Conservation (phyloP, 2,113 vertebrate genomes). For the Macrotis lagotis region DNA sequence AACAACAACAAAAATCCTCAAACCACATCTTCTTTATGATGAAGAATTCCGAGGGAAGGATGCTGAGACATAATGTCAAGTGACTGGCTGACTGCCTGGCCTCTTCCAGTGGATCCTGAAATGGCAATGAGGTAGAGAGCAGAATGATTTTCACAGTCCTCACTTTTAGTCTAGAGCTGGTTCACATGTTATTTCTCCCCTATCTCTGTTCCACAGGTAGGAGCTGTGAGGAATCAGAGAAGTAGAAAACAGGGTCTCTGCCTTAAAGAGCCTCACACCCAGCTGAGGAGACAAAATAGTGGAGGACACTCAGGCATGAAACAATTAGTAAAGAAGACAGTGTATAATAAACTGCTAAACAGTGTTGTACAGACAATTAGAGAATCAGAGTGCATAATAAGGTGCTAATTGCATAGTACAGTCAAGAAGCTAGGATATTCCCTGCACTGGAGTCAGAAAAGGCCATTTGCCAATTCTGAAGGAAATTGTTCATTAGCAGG, state of each 20-base stretch:
- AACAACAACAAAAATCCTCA: background rate
- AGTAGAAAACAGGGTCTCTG: fast-evolving
- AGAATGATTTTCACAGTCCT: background rate
- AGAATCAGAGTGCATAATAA: background rate
- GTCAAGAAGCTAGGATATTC: background rate
- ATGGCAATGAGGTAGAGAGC: background rate
- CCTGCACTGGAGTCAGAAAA: fast-evolving
- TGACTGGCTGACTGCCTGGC: fast-evolving
- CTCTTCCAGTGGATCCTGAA: background rate
- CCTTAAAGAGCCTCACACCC: fast-evolving
- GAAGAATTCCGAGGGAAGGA: fast-evolving
- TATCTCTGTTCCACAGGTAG: background rate
- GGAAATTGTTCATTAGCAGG: background rate
- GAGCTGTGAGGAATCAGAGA: fast-evolving
- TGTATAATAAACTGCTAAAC: background rate
- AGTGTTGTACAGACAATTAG: background rate
- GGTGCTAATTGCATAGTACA: background rate
- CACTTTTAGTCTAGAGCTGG: background rate
- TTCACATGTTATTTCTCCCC: background rate
- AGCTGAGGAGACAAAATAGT: background rate
- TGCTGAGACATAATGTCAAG: fast-evolving
- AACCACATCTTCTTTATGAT: fast-evolving
- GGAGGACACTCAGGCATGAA: background rate
- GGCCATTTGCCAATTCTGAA: fast-evolving
- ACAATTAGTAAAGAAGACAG: background rate